phyloP scores from a whole-genome alignment of 2,113 vertebrate species.

The Eulemur rufifrons region DNA sequence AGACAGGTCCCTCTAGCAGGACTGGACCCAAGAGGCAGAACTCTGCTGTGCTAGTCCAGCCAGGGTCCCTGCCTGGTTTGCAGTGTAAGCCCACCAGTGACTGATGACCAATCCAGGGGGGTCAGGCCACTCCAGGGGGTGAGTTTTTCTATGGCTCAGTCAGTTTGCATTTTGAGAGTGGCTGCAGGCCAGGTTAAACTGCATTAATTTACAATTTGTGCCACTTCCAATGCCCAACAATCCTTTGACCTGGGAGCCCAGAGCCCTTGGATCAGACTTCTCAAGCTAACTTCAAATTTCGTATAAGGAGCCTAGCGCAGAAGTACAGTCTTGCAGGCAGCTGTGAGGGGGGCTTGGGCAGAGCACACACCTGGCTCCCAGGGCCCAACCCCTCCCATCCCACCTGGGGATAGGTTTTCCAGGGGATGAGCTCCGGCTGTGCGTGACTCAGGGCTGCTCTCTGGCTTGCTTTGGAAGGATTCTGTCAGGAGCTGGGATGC shows the following conservation, averaged over 20 bases:
- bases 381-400: neutral
- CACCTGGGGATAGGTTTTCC: neutral
- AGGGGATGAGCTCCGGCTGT: neutral
- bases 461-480: neutral
- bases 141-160: neutral
- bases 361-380: neutral
- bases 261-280: neutral
- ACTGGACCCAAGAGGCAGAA: neutral
- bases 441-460: neutral
- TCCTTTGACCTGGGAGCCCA: neutral
- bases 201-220: no score
- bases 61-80: neutral
- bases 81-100: neutral
- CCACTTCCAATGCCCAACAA: neutral
- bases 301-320: neutral
- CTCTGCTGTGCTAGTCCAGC: neutral
- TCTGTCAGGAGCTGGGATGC: neutral
- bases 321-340: neutral
- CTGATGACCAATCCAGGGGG: neutral
- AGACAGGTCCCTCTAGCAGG: neutral
- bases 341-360: neutral
- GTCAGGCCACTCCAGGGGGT: neutral
- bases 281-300: neutral
- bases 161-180: neutral
- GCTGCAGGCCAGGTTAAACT: neutral